phyloP scores from a whole-genome alignment of 2,888 invertebrate species.

The Teleiodes luculella region DNA sequence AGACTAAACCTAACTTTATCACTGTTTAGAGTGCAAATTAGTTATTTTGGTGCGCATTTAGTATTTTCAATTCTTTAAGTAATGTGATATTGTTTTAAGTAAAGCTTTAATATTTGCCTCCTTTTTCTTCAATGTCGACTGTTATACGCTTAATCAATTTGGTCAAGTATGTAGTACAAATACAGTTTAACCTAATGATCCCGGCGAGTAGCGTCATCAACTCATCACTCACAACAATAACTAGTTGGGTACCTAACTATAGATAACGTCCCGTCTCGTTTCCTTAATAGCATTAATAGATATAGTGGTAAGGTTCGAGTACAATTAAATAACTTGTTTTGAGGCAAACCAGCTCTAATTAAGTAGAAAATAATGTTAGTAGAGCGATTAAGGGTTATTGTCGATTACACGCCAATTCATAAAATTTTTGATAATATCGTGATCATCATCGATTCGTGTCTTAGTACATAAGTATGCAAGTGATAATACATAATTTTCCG shows the following conservation, averaged over 20 bases:
- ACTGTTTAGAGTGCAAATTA: no score
- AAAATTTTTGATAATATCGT: slow-evolving; percentile 1
- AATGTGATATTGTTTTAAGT: no score
- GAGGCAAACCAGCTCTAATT: slow-evolving; percentile 35
- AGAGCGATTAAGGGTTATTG: slow-evolving; percentile 16
- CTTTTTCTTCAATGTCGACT: no score
- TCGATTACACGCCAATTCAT: slow-evolving; percentile 8
- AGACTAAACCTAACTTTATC: no score
- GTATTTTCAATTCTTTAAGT: no score
- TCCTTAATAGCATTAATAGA: slow-evolving; percentile 43
- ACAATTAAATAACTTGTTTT: slow-evolving; percentile 38
- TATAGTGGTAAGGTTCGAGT: slow-evolving; percentile 53
- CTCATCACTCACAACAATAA: slow-evolving; percentile 44
- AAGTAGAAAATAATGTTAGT: background rate
- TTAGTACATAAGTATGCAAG: slow-evolving; percentile 3
- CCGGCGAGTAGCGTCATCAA: slow-evolving; percentile 26
- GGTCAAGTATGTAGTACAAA: no score
- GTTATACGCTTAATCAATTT: no score
- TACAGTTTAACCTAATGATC: slow-evolving; percentile 27
- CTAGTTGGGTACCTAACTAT: slow-evolving; percentile 46
- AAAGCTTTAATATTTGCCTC: no score
- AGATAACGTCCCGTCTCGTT: slow-evolving; percentile 44
- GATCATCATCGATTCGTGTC: slow-evolving; percentile 4
- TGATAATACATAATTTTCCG: background rate
- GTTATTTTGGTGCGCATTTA: no score